These are phyloP conservation scores for Channa maculata DNA, from an alignment of 2,113 vertebrate species.

Conservation along the genomic window DNA sequence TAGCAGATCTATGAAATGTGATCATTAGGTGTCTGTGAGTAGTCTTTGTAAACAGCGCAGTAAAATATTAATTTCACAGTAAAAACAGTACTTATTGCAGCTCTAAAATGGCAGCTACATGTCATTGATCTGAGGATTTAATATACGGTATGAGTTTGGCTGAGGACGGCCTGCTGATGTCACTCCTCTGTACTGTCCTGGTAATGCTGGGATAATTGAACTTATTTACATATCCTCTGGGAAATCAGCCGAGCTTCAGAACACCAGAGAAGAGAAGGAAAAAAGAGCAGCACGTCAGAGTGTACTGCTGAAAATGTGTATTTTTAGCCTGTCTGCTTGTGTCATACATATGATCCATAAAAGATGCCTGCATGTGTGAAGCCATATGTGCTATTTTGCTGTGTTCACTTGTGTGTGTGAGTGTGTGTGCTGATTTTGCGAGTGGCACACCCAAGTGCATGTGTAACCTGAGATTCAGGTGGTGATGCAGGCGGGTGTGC, in stretches of 20 bases:
- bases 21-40: background rate
- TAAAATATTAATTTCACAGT: background rate
- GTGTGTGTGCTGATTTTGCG: slow-evolving; percentile 23
- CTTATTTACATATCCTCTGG: slow-evolving; percentile 82
- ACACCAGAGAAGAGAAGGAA: slow-evolving; percentile 59
- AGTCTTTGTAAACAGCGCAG: background rate
- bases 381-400: slow-evolving; percentile 46
- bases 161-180: slow-evolving; percentile 57
- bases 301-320: slow-evolving; percentile 36
- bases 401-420: slow-evolving; percentile 8
- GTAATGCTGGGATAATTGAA: slow-evolving; percentile 79
- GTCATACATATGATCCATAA: slow-evolving; percentile 55
- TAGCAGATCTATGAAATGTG: background rate
- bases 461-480: slow-evolving; percentile 86
- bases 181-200: slow-evolving; percentile 68
- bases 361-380: slow-evolving; percentile 49
- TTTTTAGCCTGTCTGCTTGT: slow-evolving; percentile 49
- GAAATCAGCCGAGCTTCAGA: slow-evolving; percentile 78
- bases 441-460: slow-evolving; percentile 79
- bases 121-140: slow-evolving; percentile 34
- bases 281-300: slow-evolving; percentile 44
- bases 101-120: slow-evolving; percentile 40
- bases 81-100: background rate
- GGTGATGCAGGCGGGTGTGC: slow-evolving; percentile 84
- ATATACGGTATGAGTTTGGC: slow-evolving; percentile 29